These are phyloP conservation scores for Sorex araneus DNA, from an alignment of 2,113 vertebrate genomes.

Conservation along the genomic window DNA sequence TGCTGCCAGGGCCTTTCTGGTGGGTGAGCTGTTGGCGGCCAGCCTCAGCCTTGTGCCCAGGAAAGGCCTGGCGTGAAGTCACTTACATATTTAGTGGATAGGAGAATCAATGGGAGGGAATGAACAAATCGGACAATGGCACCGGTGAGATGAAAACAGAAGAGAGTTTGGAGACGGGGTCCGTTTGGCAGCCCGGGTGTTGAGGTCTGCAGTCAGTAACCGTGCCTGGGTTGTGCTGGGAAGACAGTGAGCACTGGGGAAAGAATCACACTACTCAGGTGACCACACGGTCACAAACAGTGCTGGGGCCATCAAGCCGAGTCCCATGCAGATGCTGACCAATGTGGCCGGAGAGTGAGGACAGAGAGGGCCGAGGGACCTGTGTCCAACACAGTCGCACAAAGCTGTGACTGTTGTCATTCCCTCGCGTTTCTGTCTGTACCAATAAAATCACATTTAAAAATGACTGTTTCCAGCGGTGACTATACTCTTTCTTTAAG, in stretches of 20 bases:
- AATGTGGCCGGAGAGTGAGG: accelerated
- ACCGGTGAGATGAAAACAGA: background rate
- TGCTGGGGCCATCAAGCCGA: background rate
- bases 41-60: background rate
- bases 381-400: background rate
- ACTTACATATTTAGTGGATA: slow-evolving; percentile 38
- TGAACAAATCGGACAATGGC: slow-evolving; percentile 45
- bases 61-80: background rate
- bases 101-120: background rate
- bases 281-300: background rate
- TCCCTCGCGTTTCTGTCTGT: background rate
- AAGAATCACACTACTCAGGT: too few species aligned
- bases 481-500: slow-evolving; percentile 11
- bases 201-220: background rate
- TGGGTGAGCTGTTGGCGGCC: too few species aligned
- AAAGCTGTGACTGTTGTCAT: background rate
- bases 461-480: slow-evolving; percentile 9
- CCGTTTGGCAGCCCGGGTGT: background rate
- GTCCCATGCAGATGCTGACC: background rate
- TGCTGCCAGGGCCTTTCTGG: background rate
- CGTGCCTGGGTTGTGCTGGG: background rate
- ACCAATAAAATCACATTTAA: slow-evolving; percentile 15
- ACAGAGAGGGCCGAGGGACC: background rate
- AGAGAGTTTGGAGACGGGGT: background rate
- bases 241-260: background rate